Evolutionary conservation across 2,797 vertebrate species (phyloP).

Genomic region (Silurus aristotelis): DNA sequence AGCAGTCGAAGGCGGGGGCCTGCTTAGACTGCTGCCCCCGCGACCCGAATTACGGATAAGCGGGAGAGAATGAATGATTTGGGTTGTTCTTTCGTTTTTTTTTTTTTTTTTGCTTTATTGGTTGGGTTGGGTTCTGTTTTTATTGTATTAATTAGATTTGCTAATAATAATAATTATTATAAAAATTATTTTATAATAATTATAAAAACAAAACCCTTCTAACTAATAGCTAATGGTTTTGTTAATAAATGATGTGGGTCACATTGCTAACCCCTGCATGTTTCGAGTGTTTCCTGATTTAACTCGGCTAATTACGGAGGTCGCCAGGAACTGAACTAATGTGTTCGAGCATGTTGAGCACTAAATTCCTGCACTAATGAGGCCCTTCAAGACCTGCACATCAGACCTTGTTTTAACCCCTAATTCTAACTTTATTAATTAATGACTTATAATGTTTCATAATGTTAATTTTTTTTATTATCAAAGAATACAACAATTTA

Average conservation of each 20-base stretch:
- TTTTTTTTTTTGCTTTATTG: too few species aligned
- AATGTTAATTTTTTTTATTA: background rate
- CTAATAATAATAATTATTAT: too few species aligned
- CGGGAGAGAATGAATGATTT: too few species aligned
- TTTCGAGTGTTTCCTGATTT: slow-evolving; percentile 4
- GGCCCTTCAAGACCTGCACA: background rate
- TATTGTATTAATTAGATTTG: too few species aligned
- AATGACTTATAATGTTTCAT: background rate
- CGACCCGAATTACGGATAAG: too few species aligned
- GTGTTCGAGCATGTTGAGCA: background rate
- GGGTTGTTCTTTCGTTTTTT: too few species aligned
- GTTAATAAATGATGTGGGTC: slow-evolving; percentile 12
- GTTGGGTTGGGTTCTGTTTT: too few species aligned
- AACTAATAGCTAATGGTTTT: slow-evolving; percentile 19
- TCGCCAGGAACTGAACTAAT: background rate
- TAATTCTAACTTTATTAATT: background rate
- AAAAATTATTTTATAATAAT: background rate
- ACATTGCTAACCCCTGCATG: background rate
- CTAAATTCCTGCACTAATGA: background rate
- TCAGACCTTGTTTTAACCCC: background rate
- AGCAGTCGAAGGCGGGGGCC: too few species aligned
- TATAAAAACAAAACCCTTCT: slow-evolving; percentile 1
- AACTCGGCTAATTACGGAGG: slow-evolving; percentile 25
- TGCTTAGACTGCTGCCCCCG: too few species aligned
- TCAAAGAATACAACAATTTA: too few species aligned